phyloP scores from a whole-genome alignment of 2,113 vertebrate species.

The Pogonocichla stellata region DNA sequence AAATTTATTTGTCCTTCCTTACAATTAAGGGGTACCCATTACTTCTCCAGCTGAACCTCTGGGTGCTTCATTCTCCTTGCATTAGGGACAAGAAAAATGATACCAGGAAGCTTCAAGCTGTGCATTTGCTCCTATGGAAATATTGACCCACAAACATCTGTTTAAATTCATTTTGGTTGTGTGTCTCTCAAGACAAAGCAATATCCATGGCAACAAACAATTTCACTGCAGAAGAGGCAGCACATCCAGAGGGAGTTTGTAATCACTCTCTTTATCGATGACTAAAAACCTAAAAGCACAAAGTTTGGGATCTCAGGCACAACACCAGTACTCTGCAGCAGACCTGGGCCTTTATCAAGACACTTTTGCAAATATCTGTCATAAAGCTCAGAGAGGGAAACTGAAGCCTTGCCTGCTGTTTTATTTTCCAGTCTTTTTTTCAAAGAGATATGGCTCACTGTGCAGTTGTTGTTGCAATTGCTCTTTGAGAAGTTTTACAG shows the following conservation, averaged over 20 bases:
- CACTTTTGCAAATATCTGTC: not conserved
- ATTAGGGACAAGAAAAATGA: not conserved
- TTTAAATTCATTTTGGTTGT: constrained; percentile 56
- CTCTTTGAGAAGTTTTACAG: not conserved
- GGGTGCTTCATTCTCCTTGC: not conserved
- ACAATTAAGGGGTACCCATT: not conserved
- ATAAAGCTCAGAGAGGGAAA: rapidly evolving
- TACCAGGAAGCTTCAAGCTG: not conserved
- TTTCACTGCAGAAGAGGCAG: constrained; percentile 28
- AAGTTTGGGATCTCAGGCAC: not conserved
- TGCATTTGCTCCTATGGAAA: constrained; percentile 46
- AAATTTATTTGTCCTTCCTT: not conserved
- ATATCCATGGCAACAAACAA: constrained; percentile 73
- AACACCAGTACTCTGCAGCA: not conserved
- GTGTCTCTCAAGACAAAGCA: constrained; percentile 63
- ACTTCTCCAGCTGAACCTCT: not conserved
- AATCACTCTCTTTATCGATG: not conserved
- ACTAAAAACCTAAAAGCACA: constrained; percentile 33
- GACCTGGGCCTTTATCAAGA: not conserved
- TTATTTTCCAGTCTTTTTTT: not conserved
- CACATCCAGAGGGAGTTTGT: not conserved
- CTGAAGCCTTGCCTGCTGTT: not conserved
- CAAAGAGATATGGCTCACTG: rapidly evolving
- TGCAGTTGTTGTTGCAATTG: not conserved
- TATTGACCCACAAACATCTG: constrained; percentile 59